Base-by-base conservation (phyloP, 1,140 invertebrate species). In the Hycleus cichorii region DNA sequence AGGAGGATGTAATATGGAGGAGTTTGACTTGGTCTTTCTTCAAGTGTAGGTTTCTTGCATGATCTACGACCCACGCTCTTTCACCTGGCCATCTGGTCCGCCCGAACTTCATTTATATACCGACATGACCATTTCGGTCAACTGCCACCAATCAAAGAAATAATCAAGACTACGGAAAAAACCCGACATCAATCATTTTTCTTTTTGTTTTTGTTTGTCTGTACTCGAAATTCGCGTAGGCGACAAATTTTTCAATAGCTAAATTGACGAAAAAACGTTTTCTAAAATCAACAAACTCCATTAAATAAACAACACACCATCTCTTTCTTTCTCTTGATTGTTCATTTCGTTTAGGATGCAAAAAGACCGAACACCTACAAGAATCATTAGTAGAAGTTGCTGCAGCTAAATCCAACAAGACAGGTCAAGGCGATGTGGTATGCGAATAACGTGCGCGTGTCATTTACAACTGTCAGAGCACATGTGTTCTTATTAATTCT, bases 61-160 rank as follows among this genome's bases (percentile, higher is more conserved):
- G 32, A 32, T 32, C 4, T 4, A 25, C 57, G 32, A 27, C 57
- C 57, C 45, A 59, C 57, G 57, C 50, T 38, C 46, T 57, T 46
- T 59, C 57, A 59, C 57, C 57, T 53, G 45, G 47, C 57, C 57
- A 59, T 59, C 57, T 59, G 57, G 57, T 45, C 51, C 40, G 43
- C 42, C 42, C 51, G 42, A 45, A 53, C 51, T 46, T 53, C 42
- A 27, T 44, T 40, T 43, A 24, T 25, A 42, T 52, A 52, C 45
- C 4, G 7, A 32, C 32, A 32, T 32, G 32, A 32, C 38, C 50
- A 52, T 39, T 53, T 53, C 44, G 44, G 44, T 46, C 44, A 46
- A 53, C 27, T n/a, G 39, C 50, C 44, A 8, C 49, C 38, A 12
- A 52, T 52, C 50, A 10, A 44, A 40, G 38, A 27, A 40, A 44